These are phyloP conservation scores for Caenorhabditis panamensis DNA, from an alignment of 2,888 invertebrate genomes.

Conservation along the genomic window DNA sequence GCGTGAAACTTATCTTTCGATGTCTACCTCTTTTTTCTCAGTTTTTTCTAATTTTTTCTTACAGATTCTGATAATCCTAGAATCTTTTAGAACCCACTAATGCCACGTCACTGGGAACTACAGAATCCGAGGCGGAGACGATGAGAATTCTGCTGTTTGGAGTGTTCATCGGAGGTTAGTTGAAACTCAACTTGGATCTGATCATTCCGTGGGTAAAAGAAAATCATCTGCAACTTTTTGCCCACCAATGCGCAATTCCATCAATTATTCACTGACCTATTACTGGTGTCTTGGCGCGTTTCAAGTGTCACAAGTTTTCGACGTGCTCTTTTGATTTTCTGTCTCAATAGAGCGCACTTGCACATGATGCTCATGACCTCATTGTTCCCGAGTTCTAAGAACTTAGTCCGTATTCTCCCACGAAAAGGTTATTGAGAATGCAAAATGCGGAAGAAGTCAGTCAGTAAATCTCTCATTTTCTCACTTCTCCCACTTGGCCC, in stretches of 20 bases:
- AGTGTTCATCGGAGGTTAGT: slow-evolving; percentile 29
- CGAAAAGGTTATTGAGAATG: slow-evolving; percentile 1
- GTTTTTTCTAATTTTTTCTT: slow-evolving; percentile 6
- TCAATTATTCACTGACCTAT: background rate
- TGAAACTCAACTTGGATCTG: background rate
- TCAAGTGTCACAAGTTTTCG: background rate
- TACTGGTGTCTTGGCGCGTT: background rate
- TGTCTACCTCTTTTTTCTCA: background rate
- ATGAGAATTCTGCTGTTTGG: slow-evolving; percentile 9
- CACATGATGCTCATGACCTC: background rate
- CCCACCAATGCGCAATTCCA: background rate
- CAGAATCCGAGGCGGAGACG: background rate
- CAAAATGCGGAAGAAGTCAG: background rate
- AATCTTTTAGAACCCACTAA: slow-evolving; percentile 3
- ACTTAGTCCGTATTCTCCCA: background rate
- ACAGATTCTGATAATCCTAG: background rate
- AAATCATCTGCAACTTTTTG: background rate
- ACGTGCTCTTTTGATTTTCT: background rate
- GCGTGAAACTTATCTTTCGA: background rate
- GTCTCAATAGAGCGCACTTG: background rate
- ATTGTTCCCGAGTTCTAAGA: background rate
- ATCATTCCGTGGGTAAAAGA: background rate
- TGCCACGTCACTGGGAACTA: slow-evolving; percentile 21
- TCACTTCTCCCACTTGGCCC: no score
- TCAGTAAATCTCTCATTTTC: background rate